A percentile compares a stretch with the other conserved stretches of the same genome.
Evolutionary conservation across 2,113 vertebrate species (phyloP).

Genomic region (Rhinogobius similis): DNA sequence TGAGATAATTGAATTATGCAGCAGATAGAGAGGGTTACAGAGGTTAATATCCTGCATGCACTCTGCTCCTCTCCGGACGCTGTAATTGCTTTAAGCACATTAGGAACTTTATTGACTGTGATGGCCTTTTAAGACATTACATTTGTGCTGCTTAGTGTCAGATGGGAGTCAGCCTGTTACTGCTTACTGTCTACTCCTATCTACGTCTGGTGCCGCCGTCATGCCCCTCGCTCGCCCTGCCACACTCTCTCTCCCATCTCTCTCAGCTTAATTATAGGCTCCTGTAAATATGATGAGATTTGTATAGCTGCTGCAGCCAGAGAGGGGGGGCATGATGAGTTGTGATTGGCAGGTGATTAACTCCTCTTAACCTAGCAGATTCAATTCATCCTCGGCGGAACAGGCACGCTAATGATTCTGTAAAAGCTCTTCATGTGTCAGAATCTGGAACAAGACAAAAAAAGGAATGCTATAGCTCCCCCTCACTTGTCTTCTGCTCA

Average conservation of each 20-base stretch:
- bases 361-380: conserved; percentile 73
- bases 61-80: conserved; percentile 71
- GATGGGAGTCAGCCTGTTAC: conserved; percentile 59
- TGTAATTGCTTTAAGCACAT: conserved; percentile 79
- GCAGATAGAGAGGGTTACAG: conserved; percentile 71
- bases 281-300: conserved; percentile 65
- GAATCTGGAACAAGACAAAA: conserved; percentile 46
- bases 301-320: conserved; percentile 49
- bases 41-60: conserved; percentile 77
- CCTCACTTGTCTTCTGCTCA: conserved; percentile 45
- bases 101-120: conserved; percentile 76
- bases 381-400: conserved; percentile 64
- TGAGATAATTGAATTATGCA: conserved; percentile 76
- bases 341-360: conserved; percentile 77
- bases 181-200: conserved; percentile 52
- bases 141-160: conserved; percentile 73
- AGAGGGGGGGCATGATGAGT: conserved; percentile 64
- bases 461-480: conserved; percentile 9
- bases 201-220: conserved; percentile 34
- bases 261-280: conserved; percentile 63
- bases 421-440: conserved; percentile 64
- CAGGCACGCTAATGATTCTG: conserved; percentile 69
- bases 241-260: conserved; percentile 39
- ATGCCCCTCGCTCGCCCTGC: conserved; percentile 29
- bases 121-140: conserved; percentile 77